A percentile compares a stretch with the other conserved stretches of the same genome.
phyloP scores from a whole-genome alignment of 2,113 vertebrate genomes.

The Dendropsophus ebraccatus region DNA sequence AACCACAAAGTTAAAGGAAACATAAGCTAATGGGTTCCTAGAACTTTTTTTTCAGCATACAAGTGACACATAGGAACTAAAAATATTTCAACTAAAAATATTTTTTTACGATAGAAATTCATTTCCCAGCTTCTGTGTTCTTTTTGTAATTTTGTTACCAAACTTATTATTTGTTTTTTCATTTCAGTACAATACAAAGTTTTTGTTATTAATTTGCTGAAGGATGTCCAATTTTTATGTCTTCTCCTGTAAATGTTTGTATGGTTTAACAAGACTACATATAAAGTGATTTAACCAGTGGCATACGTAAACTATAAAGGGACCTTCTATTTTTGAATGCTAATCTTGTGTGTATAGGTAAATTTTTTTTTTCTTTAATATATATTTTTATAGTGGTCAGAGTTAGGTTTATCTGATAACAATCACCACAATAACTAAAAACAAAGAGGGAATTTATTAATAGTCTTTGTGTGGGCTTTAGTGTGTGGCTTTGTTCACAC shows the following conservation, averaged over 20 bases:
- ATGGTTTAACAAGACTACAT: background rate
- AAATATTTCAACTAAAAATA: constrained; percentile 29
- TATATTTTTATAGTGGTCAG: too few relatives aligned
- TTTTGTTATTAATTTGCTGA: background rate
- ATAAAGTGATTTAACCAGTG: too few relatives aligned
- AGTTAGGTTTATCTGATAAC: background rate
- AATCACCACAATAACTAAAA: too few relatives aligned
- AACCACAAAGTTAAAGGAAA: constrained; percentile 9
- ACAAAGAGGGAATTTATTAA: too few relatives aligned
- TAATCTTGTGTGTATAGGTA: background rate
- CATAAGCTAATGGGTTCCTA: background rate
- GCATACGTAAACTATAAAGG: too few relatives aligned
- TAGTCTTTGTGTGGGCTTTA: too few relatives aligned
- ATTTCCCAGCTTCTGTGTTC: constrained; percentile 23
- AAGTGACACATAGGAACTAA: background rate
- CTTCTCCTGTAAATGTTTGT: background rate
- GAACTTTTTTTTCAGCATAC: constrained; percentile 26
- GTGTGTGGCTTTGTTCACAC: too few relatives aligned
- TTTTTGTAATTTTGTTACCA: constrained; percentile 41
- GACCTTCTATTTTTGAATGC: too few relatives aligned
- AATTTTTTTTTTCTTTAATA: background rate
- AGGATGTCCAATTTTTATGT: background rate
- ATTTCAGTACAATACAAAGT: background rate
- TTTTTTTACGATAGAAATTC: constrained; percentile 21
- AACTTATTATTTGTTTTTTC: constrained; percentile 4